Conservation (phyloP, 2,888 invertebrate species). For the Norana najaformis region DNA sequence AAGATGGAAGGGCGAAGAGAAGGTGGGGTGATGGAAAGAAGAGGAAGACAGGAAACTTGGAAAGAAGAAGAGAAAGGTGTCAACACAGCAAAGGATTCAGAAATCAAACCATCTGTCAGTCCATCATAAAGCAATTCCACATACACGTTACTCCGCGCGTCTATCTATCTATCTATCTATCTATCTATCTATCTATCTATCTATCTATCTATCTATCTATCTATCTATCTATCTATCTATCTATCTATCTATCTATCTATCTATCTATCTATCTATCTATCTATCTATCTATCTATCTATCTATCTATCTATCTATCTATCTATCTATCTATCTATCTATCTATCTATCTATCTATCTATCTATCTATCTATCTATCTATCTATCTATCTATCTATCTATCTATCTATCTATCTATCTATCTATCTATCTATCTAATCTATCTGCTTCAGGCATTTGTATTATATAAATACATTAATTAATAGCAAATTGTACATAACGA, state of each 20-base stretch:
- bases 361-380: slow-evolving; percentile 18
- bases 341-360: slow-evolving; percentile 33
- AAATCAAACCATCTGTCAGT: too few species aligned
- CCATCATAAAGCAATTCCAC: too few species aligned
- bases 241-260: slow-evolving; percentile 29
- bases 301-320: slow-evolving; percentile 32
- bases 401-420: not conserved
- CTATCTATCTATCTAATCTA: not conserved
- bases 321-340: slow-evolving; percentile 32
- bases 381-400: not conserved
- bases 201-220: slow-evolving; percentile 36
- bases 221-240: slow-evolving; percentile 36
- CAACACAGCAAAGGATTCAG: not conserved
- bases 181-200: slow-evolving; percentile 28
- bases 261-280: not conserved
- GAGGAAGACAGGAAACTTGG: too few species aligned
- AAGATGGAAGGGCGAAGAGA: not conserved
- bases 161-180: not conserved
- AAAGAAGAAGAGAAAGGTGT: not conserved
- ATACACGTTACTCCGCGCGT: too few species aligned
- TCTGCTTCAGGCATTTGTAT: not conserved
- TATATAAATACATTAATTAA: too few species aligned
- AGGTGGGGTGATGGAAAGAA: too few species aligned
- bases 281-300: slow-evolving; percentile 25
- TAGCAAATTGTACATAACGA: too few species aligned